Conservation (phyloP, 2,113 vertebrate species). For the Pituophis catenifer region DNA sequence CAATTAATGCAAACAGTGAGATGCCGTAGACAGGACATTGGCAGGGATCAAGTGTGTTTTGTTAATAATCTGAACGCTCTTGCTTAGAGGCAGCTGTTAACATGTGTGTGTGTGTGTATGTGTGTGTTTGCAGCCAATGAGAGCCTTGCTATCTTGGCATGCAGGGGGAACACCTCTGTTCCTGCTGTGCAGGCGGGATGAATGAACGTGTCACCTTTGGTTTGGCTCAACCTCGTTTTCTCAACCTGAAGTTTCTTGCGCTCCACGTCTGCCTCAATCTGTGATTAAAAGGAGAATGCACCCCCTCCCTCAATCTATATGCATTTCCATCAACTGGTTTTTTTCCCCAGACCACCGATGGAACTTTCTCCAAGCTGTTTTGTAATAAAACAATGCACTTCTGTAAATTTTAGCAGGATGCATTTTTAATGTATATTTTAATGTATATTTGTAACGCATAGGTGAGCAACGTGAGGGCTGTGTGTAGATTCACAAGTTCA, state of each 20-base stretch:
- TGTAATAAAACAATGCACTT: neutral
- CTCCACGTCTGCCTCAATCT: neutral
- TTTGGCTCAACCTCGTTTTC: neutral
- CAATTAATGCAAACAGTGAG: neutral
- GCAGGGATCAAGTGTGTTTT: neutral
- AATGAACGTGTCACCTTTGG: neutral
- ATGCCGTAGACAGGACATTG: neutral
- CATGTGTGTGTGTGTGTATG: accelerated
- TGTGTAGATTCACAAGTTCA: neutral
- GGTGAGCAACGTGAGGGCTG: neutral
- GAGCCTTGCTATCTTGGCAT: neutral
- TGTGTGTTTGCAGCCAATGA: neutral
- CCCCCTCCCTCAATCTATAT: neutral
- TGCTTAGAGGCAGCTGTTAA: neutral
- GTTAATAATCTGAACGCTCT: neutral
- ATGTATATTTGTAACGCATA: neutral
- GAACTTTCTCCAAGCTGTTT: neutral
- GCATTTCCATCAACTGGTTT: neutral
- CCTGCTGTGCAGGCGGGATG: neutral
- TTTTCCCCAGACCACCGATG: neutral
- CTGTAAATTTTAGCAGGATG: neutral
- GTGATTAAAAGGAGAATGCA: neutral
- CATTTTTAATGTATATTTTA: neutral
- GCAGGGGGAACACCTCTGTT: neutral
- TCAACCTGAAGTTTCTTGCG: neutral